Evolutionary conservation across 2,888 invertebrate genomes (phyloP), one percentile per base, ranked within the genome.

Genomic region (Caenorhabditis sinica): DNA sequence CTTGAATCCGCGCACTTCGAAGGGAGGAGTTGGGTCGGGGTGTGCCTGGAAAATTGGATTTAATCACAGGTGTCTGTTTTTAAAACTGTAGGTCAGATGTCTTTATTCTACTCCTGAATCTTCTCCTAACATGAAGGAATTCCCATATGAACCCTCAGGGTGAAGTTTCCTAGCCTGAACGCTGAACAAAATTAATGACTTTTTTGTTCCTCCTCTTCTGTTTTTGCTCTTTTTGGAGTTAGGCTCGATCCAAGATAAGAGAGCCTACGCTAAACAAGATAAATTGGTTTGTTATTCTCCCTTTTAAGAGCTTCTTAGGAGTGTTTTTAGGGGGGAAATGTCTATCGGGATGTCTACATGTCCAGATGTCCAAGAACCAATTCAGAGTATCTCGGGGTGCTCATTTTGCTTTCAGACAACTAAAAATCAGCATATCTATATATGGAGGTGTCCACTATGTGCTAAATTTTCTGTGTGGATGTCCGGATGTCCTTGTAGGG

Each of bases 41-140:
- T 3, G 84, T 77, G n/a, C 81, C 75, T 56, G 25, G 25, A 56
- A 30, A 45, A 11, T 61, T n/a, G n/a, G n/a, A 40, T 36, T 36
- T 36, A 6, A 36, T 36, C 9, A n/a, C n/a, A n/a, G n/a, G n/a
- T 36, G 33, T 36, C 33, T 36, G 33, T 36, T 9, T 36, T 4
- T 36, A 9, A 33, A 33, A 6, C 33, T 33, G 33, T 33, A 33
- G 33, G 33, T 33, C 33, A 33, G 33, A 33, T 6, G 33, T 8
- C 33, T 33, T 33, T 20, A 6, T 0, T 51, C 8, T 23, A 17
- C 20, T 20, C n/a, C n/a, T n/a, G n/a, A n/a, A n/a, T 51, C 6
- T 20, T n/a, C 23, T 23, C 20, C 20, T 20, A 11, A 23, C 6
- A 20, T 0, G 9, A 6, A n/a, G n/a, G n/a, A 20, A 20, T n/a